Base-by-base conservation (phyloP, 2,797 vertebrate genomes). In the Alfaro cultratus region DNA sequence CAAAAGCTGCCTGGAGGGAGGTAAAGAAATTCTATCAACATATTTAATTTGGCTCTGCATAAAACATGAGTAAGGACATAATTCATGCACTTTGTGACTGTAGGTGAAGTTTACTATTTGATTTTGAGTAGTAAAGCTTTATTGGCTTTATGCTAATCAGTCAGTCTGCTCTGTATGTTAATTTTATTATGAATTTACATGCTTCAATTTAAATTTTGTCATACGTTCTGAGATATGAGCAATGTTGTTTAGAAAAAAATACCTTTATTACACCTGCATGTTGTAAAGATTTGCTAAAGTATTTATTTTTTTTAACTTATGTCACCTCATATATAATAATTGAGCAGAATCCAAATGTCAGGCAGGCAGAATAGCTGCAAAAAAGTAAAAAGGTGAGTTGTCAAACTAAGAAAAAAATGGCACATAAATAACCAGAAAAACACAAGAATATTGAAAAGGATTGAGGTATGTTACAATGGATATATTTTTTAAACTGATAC, bases 21-120 rank as follows among this genome's bases (percentile, higher is more conserved):
- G 75, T 29, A 76, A 86, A 82, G 78, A 76, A 49, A 21, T 57
- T 77, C 74, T 57, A 39, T 86, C 86, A 88, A 64, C 77, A 74
- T 67, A 76, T 89, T 79, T 73, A 74, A 68, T 80, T 85, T 83
- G 77, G 75, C 31, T 29, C 39, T 75, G 57, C 43, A 31, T 67
- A 80, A 79, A 12, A 34, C 77, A 82, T 83, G 4, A 4, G 76
- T 15, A 53, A 51, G 31, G 39, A 31, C 36, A 41, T 11, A 7
- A 13, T n/a, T 79, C 6, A 21, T 53, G 5, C 8, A 76, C 3
- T 4, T 70, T 77, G 47, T 74, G 45, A 71, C 34, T 53, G 45
- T 70, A 26, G 1, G 0, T 57, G 16, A 41, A 10, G 23, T 75
- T 34, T 75, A 46, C 29, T 26, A 26, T 5, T 76, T 23, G 43